phyloP scores from a whole-genome alignment of 2,888 invertebrate genomes.

The Pandemis heparana region DNA sequence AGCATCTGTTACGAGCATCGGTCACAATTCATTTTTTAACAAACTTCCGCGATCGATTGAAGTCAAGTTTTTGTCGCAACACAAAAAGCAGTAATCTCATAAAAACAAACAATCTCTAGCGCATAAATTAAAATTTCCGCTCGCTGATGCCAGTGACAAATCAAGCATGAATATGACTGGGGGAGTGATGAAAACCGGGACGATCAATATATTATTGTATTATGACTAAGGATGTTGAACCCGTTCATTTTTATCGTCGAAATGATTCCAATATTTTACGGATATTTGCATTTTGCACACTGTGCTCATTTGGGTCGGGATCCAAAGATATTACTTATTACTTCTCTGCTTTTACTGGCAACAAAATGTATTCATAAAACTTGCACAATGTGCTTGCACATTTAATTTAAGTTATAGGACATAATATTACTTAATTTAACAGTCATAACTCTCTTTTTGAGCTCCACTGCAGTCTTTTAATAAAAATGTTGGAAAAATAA shows the following conservation, averaged over 20 bases:
- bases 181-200: slow-evolving; percentile 60
- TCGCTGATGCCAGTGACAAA: slow-evolving; percentile 72
- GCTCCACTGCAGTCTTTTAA: no score
- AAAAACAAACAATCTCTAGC: slow-evolving; percentile 81
- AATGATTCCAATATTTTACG: slow-evolving; percentile 36
- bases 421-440: no score
- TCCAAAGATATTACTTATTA: not conserved
- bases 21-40: slow-evolving; percentile 55
- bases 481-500: not conserved
- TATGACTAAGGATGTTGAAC: slow-evolving; percentile 52
- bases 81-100: slow-evolving; percentile 69
- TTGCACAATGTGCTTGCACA: no score
- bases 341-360: not conserved
- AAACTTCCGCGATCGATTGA: slow-evolving; percentile 73
- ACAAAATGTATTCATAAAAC: not conserved
- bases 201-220: slow-evolving; percentile 63
- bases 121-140: slow-evolving; percentile 85
- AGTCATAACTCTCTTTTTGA: no score
- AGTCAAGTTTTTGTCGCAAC: slow-evolving; percentile 65
- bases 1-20: slow-evolving; percentile 29
- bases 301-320: slow-evolving; percentile 1
- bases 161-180: slow-evolving; percentile 78
- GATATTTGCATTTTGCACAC: slow-evolving; percentile 2
- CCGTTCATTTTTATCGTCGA: slow-evolving; percentile 41
- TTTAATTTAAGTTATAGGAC: no score